phyloP scores from a whole-genome alignment of 2,113 vertebrate genomes.

The Mellivora capensis region DNA sequence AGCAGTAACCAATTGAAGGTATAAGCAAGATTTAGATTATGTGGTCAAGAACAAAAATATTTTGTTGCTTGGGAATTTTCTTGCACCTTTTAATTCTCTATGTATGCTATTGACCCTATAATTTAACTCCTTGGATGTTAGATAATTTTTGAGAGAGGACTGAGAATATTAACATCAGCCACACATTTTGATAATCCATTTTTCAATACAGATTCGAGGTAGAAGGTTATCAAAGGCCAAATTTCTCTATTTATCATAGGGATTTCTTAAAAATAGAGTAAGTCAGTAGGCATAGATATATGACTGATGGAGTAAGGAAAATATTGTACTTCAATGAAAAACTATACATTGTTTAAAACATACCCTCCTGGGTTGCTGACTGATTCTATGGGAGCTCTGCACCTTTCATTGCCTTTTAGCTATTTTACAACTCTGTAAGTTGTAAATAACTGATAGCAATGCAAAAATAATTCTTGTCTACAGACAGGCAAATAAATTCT shows the following conservation, averaged over 20 bases:
- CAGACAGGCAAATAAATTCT: not conserved
- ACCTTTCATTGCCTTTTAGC: not conserved
- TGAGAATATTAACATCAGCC: not conserved
- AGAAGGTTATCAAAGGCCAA: not conserved
- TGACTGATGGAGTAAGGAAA: not conserved
- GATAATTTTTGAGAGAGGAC: not conserved
- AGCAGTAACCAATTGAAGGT: not conserved
- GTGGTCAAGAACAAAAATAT: not conserved
- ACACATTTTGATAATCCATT: not conserved
- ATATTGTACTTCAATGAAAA: not conserved
- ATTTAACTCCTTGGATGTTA: not conserved
- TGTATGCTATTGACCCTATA: not conserved
- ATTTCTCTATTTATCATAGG: not conserved
- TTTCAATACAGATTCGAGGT: not conserved
- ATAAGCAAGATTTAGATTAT: not conserved
- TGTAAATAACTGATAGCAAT: not conserved
- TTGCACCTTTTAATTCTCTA: not conserved
- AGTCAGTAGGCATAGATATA: not conserved
- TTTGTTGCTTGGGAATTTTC: not conserved
- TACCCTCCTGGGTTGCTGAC: not conserved
- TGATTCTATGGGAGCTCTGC: not conserved
- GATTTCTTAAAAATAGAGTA: not conserved
- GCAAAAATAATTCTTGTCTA: constrained; percentile 3
- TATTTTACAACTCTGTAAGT: not conserved
- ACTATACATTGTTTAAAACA: not conserved